Conservation (phyloP, 2,797 vertebrate genomes). For the Ptychobarbus kaznakovi region DNA sequence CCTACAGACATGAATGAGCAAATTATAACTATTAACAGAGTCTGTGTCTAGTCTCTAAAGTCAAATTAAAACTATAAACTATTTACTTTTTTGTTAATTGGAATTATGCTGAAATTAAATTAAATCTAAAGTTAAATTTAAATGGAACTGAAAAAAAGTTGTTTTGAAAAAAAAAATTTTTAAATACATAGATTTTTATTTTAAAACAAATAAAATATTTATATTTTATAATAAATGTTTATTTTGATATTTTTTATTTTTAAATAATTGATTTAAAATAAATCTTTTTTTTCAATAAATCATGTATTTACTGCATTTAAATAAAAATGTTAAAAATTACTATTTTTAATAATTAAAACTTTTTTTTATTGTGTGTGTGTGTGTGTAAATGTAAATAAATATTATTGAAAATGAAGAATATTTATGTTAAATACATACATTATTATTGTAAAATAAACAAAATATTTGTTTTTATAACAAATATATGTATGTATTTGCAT, state of each 20-base stretch:
- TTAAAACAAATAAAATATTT: not conserved
- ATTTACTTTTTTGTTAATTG: not conserved
- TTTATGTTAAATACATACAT: not conserved
- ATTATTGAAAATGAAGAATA: not conserved
- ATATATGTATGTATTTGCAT: not conserved
- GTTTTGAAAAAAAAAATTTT: too few relatives aligned
- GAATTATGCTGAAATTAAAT: not conserved
- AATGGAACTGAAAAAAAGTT: not conserved
- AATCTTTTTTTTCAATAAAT: not conserved
- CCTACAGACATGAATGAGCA: slow-evolving; percentile 70
- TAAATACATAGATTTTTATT: not conserved
- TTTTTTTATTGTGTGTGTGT: not conserved
- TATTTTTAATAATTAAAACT: too few relatives aligned
- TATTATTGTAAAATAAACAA: too few relatives aligned
- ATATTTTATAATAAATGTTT: not conserved
- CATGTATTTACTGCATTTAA: not conserved
- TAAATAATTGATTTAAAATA: not conserved
- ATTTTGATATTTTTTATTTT: not conserved
- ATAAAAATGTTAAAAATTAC: not conserved
- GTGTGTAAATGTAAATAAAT: not conserved
- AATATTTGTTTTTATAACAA: not conserved
- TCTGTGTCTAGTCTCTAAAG: not conserved
- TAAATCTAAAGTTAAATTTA: not conserved
- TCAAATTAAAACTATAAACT: not conserved
- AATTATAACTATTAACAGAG: not conserved